phyloP scores from a whole-genome alignment of 2,888 invertebrate genomes.

The Melipona bicolor region DNA sequence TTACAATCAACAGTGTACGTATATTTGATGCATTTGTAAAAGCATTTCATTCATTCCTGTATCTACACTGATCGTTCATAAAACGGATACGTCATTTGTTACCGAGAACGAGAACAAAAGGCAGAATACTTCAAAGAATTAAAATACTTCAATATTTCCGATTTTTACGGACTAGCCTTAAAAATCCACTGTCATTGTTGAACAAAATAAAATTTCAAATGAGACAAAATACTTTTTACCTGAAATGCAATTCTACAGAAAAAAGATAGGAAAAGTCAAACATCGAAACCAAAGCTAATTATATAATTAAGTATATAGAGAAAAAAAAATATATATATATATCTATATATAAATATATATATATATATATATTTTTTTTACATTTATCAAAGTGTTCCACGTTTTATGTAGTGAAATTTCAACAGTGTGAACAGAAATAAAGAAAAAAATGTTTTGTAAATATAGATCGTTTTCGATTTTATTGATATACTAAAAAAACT shows the following conservation, averaged over 20 bases:
- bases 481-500: background rate
- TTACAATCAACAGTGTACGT: too few relatives aligned
- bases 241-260: background rate
- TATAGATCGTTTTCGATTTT: background rate
- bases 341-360: too few relatives aligned
- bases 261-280: background rate
- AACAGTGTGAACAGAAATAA: background rate
- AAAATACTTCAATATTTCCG: background rate
- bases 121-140: background rate
- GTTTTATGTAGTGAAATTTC: background rate
- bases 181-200: background rate
- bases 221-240: background rate
- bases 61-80: too few relatives aligned
- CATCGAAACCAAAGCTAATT: accelerated
- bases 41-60: accelerated
- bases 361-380: background rate
- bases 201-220: background rate
- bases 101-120: background rate
- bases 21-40: background rate
- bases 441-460: background rate
- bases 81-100: background rate
- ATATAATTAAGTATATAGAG: background rate
- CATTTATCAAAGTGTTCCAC: background rate
- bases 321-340: too few relatives aligned
- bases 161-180: accelerated